A percentile compares a stretch with the other conserved stretches of the same genome.
These are phyloP conservation scores for Candoia aspera DNA, from an alignment of 2,113 vertebrate species.

Conservation along the genomic window DNA sequence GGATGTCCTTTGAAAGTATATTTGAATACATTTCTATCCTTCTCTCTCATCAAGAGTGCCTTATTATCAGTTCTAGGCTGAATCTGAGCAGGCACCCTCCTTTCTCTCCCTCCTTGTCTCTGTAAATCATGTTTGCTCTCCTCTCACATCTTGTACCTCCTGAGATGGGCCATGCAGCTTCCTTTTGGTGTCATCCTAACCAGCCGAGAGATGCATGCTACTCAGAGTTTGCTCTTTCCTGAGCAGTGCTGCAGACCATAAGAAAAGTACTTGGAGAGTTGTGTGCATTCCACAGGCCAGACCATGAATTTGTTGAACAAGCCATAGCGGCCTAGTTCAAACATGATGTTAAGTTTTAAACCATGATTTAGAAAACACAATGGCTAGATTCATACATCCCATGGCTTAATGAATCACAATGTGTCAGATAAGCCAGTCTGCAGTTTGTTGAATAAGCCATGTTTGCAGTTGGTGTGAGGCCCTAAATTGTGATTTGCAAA, in stretches of 20 bases:
- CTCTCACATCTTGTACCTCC: background rate
- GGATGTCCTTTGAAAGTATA: background rate
- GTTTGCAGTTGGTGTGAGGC: background rate
- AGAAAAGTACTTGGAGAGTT: background rate
- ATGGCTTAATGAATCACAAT: background rate
- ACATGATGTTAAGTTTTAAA: background rate
- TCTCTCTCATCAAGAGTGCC: background rate
- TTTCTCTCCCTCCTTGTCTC: background rate
- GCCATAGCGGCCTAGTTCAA: background rate
- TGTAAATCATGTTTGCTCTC: background rate
- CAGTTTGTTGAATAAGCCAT: background rate
- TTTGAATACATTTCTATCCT: background rate
- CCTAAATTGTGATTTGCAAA: background rate
- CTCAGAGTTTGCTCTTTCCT: background rate
- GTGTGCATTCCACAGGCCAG: background rate
- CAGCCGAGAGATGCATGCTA: background rate
- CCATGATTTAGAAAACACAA: background rate
- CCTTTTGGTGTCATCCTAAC: background rate
- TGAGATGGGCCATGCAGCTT: background rate
- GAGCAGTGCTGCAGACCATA: background rate
- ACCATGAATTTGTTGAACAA: background rate
- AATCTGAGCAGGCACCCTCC: background rate
- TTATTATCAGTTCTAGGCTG: background rate
- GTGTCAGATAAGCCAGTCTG: too few relatives aligned
- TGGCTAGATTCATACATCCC: background rate